phyloP scores from a whole-genome alignment of 2,888 invertebrate genomes.

The Acleris emargana region DNA sequence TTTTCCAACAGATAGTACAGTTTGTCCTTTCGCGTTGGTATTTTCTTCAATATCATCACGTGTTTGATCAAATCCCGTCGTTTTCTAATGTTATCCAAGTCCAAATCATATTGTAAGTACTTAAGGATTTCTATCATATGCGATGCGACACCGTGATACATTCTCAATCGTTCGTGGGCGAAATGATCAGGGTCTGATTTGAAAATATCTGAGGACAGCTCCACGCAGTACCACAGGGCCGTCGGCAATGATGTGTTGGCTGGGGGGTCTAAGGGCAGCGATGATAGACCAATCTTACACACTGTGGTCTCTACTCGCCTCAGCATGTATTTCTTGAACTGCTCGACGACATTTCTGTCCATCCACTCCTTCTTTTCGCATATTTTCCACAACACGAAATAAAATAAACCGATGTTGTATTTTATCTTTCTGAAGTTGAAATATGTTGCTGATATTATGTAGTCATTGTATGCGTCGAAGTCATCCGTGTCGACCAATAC shows the following conservation, averaged over 20 bases:
- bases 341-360: slow-evolving; percentile 54
- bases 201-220: slow-evolving; percentile 51
- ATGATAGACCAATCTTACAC: slow-evolving; percentile 53
- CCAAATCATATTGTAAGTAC: slow-evolving; percentile 47
- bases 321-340: slow-evolving; percentile 52
- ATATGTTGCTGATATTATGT: slow-evolving; percentile 55
- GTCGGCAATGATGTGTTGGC: slow-evolving; percentile 45
- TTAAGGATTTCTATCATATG: slow-evolving; percentile 53
- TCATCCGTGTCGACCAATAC: slow-evolving; percentile 49
- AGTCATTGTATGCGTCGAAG: slow-evolving; percentile 59
- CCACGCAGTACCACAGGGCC: slow-evolving; percentile 57
- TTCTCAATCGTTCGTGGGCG: slow-evolving; percentile 50
- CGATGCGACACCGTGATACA: slow-evolving; percentile 44
- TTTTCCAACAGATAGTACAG: slow-evolving; percentile 45
- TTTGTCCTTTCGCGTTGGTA: slow-evolving; percentile 43
- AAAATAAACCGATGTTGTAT: slow-evolving; percentile 54
- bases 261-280: slow-evolving; percentile 53
- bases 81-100: slow-evolving; percentile 45
- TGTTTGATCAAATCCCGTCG: slow-evolving; percentile 48
- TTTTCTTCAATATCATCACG: slow-evolving; percentile 49
- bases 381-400: slow-evolving; percentile 55
- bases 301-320: slow-evolving; percentile 48
- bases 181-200: slow-evolving; percentile 48
- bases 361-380: slow-evolving; percentile 59
- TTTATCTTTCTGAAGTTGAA: slow-evolving; percentile 52